These are phyloP conservation scores for Parnassius glacialis DNA, from an alignment of 2,888 invertebrate genomes.

Conservation along the genomic window DNA sequence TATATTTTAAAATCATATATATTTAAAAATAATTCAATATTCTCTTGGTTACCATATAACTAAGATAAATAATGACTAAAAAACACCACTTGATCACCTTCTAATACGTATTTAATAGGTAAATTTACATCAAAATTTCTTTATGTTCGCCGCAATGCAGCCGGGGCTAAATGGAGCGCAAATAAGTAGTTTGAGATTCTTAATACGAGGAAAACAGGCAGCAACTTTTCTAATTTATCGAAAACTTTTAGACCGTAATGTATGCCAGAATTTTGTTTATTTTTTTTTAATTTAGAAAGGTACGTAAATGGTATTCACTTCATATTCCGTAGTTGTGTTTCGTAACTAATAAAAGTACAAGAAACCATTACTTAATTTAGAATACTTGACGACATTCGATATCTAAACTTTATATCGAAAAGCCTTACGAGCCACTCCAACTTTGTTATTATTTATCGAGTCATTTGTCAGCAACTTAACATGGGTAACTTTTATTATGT, in stretches of 20 bases:
- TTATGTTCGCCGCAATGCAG: slow-evolving; percentile 6
- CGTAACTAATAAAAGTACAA: too few relatives aligned
- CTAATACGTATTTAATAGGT: not conserved
- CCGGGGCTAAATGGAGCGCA: slow-evolving; percentile 9
- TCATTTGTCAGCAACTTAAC: slow-evolving; percentile 24
- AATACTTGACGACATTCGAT: not conserved
- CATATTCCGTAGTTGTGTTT: not conserved
- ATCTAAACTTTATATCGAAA: slow-evolving; percentile 3
- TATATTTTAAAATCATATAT: too few relatives aligned
- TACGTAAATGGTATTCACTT: too few relatives aligned
- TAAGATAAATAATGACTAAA: too few relatives aligned
- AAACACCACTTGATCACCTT: too few relatives aligned
- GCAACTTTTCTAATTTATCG: slow-evolving; percentile 10
- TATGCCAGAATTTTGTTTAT: not conserved
- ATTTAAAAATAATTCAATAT: too few relatives aligned
- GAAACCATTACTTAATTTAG: too few relatives aligned
- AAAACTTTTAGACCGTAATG: slow-evolving; percentile 5
- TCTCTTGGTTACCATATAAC: too few relatives aligned
- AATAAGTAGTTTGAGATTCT: slow-evolving; percentile 5
- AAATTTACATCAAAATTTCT: not conserved
- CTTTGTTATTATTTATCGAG: slow-evolving; percentile 19
- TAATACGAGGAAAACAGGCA: slow-evolving; percentile 5
- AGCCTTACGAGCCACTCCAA: slow-evolving; percentile 7
- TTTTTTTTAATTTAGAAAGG: too few relatives aligned
- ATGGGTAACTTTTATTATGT: slow-evolving; percentile 26